A percentile compares a stretch with the other conserved stretches of the same genome.
Conservation (phyloP, 2,113 vertebrate genomes). For the Otis tarda region DNA sequence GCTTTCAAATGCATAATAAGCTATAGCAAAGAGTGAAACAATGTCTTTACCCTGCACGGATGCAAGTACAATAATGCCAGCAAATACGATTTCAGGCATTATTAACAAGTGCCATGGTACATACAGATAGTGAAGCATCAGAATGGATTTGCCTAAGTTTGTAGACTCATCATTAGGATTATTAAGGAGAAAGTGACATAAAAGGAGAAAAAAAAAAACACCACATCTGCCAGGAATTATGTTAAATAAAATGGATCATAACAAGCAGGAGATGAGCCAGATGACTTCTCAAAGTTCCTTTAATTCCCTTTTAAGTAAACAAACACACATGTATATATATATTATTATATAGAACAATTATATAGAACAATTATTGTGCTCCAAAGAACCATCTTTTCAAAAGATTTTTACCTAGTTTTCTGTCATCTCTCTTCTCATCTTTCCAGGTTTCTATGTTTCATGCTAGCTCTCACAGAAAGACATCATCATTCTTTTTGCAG, state of each 20-base stretch:
- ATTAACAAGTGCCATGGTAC: not conserved
- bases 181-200: not conserved
- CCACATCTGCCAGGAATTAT: not conserved
- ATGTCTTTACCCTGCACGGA: not conserved
- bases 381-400: not conserved
- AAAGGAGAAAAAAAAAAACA: not conserved
- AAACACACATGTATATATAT: not conserved
- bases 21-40: not conserved
- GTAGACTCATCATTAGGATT: not conserved
- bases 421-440: not conserved
- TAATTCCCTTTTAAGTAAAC: not conserved
- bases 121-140: not conserved
- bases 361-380: not conserved
- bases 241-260: not conserved
- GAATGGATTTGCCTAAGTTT: not conserved
- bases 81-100: not conserved
- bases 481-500: not conserved
- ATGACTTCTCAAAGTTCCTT: not conserved
- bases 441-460: not conserved
- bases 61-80: not conserved
- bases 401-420: not conserved
- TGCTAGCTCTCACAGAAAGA: not conserved
- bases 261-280: not conserved
- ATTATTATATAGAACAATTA: not conserved
- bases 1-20: not conserved